Base-by-base conservation (phyloP, 2,888 invertebrate genomes). In the Diaperis boleti region DNA sequence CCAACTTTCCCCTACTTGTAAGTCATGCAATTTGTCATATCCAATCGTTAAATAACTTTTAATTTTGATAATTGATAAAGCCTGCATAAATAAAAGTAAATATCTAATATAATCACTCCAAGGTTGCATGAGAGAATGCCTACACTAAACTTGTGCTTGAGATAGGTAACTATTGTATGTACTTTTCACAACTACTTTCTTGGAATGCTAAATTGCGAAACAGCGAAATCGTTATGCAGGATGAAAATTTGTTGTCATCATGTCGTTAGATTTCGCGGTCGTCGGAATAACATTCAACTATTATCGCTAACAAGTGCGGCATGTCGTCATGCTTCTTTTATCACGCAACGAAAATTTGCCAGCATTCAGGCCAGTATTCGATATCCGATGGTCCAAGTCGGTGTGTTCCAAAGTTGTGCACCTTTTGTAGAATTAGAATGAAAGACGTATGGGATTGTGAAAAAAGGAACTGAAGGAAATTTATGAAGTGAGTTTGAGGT, bases 331-430 rank as follows among this genome's bases (percentile, higher is more conserved):
- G 39, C n/a, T 52, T 42, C 33, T 17, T 42, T 31, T 29, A 55
- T 44, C 55, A 44, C 44, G 33, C 44, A 10, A 55, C 18, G 20
- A 55, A 44, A 44, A 20, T 44, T 55, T 33, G 44, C 33, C 33
- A 52, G 52, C 26, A 31, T 55, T 55, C 41, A 31, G 42, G 44
- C 33, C 33, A 52, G 52, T 39, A 31, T 55, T 55, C 41, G 41
- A 55, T 42, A 42, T 42, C 26, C 22, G 10, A 29, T 41, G 11
- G 41, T 15, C 15, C n/a, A n/a, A 41, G 29, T 14, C 41, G 41
- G 7, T 31, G 31, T 33, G 3, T 37, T 5, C 15, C 10, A 13
- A 8, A 13, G 35, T 14, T 31, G 33, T 17, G 49, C 17, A 5
- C 3, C 49, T 7, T 20, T 20, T 20, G 20, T 3, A 20, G 20